Conservation (phyloP, 1,140 invertebrate species). For the Lasioglossum albipes region DNA sequence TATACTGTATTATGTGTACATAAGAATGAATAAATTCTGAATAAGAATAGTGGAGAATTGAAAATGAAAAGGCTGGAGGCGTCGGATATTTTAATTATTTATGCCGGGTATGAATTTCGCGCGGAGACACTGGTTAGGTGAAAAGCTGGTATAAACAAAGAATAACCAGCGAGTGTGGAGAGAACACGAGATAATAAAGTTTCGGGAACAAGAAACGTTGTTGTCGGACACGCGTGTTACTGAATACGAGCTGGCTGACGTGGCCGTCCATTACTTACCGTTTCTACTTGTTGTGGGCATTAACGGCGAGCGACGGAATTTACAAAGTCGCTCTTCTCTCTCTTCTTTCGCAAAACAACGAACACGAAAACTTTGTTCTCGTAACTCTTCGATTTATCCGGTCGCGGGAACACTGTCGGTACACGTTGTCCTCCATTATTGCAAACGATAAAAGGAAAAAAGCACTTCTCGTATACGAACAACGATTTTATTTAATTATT, state of each 20-base stretch:
- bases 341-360: neutral
- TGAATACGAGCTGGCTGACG: neutral
- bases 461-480: neutral
- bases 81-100: too few relatives aligned
- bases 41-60: too few relatives aligned
- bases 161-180: neutral
- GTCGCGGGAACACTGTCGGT: too few relatives aligned
- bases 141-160: too few relatives aligned
- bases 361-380: neutral
- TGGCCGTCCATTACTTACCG: conserved; percentile 5
- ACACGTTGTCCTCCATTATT: too few relatives aligned
- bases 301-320: neutral
- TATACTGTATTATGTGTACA: too few relatives aligned
- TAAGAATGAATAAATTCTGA: too few relatives aligned
- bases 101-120: too few relatives aligned
- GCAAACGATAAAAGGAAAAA: neutral
- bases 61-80: too few relatives aligned
- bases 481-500: neutral
- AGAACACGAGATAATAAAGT: conserved; percentile 1
- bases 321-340: neutral
- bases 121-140: too few relatives aligned
- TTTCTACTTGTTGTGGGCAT: neutral
- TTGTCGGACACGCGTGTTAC: neutral
- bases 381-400: neutral
- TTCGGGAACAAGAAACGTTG: neutral